These are phyloP conservation scores for Strongylocentrotus purpuratus DNA, from an alignment of 35 echinoderm and acorn worm species.

Conservation along the genomic window DNA sequence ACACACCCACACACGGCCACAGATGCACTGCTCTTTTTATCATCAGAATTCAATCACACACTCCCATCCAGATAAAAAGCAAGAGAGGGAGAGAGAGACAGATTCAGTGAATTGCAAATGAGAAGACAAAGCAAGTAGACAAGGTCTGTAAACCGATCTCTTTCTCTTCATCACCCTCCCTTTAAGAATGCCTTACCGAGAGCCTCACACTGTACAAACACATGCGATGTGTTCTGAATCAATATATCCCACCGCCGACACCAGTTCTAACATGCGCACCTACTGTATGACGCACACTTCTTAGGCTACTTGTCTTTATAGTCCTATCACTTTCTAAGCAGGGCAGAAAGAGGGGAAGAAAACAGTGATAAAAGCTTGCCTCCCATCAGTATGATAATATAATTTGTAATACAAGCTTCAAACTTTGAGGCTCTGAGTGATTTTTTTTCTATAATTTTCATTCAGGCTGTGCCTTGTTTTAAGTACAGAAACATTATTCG, in stretches of 20 bases:
- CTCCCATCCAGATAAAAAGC: background rate
- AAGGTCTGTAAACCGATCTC: background rate
- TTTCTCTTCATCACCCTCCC: background rate
- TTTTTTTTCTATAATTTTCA: no score
- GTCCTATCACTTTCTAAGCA: background rate
- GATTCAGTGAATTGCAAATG: background rate
- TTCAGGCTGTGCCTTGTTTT: no score
- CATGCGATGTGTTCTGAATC: background rate
- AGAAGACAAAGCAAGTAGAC: background rate
- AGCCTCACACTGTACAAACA: conserved; percentile 1
- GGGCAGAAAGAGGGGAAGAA: background rate
- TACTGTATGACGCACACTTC: background rate
- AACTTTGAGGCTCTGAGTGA: no score
- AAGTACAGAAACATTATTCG: no score
- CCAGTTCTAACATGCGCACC: background rate
- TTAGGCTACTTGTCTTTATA: background rate
- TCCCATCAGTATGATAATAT: background rate
- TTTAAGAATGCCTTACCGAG: background rate
- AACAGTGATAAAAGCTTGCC: background rate
- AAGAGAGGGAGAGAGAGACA: background rate
- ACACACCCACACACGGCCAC: background rate
- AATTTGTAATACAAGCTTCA: background rate
- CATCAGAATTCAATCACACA: background rate
- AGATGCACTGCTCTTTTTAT: background rate
- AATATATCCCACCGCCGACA: background rate